Evolutionary conservation across 2,888 invertebrate genomes (phyloP).

Genomic region (Lithophane leautieri): DNA sequence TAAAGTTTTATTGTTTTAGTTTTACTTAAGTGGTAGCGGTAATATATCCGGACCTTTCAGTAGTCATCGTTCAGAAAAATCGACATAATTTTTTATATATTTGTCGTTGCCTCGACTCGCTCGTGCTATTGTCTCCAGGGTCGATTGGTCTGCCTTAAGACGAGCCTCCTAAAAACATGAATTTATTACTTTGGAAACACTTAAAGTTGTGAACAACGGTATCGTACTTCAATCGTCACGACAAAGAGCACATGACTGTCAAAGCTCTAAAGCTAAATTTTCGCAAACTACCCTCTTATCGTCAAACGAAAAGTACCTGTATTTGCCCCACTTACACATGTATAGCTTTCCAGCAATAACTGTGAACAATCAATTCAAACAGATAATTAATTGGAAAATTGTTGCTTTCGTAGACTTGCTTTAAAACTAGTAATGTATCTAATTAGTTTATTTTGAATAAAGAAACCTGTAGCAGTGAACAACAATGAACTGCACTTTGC

Average conservation of each 20-base stretch:
- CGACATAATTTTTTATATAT: conserved; percentile 19
- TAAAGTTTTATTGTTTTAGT: conserved; percentile 72
- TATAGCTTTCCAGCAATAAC: conserved; percentile 15
- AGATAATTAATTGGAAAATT: neutral
- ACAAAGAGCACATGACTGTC: conserved; percentile 17
- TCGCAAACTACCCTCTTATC: conserved; percentile 23
- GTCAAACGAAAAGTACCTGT: conserved; percentile 27
- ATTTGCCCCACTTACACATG: conserved; percentile 14
- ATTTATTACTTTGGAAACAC: conserved; percentile 12
- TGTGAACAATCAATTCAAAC: conserved; percentile 13
- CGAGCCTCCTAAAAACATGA: conserved; percentile 30
- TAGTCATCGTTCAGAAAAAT: conserved; percentile 36
- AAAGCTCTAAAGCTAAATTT: conserved; percentile 11
- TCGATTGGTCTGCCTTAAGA: conserved; percentile 47
- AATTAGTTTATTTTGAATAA: conserved; percentile 34
- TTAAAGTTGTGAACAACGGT: conserved; percentile 10
- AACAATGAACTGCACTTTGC: conserved; percentile 42
- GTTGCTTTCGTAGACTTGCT: conserved; percentile 25
- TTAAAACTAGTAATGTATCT: conserved; percentile 9
- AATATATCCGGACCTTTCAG: conserved; percentile 51
- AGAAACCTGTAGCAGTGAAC: conserved; percentile 31
- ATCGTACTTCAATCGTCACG: neutral
- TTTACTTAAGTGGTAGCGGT: conserved; percentile 66
- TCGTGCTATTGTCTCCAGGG: conserved; percentile 37
- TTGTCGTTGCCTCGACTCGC: conserved; percentile 30